phyloP scores from a whole-genome alignment of 2,888 invertebrate genomes.

The Agrilus biguttatus region DNA sequence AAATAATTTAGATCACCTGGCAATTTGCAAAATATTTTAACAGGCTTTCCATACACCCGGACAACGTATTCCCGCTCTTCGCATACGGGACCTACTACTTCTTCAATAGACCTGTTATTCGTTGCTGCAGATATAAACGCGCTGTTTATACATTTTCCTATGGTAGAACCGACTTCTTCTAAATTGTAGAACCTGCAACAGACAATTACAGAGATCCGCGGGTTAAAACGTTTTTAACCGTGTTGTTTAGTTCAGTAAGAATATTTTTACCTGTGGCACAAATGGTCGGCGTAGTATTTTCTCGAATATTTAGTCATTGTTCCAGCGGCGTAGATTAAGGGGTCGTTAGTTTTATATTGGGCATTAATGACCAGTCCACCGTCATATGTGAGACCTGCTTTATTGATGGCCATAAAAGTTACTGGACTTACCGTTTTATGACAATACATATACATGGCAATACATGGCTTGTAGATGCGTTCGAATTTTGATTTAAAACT shows the following conservation, averaged over 20 bases:
- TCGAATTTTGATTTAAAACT: slow-evolving; percentile 17
- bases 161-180: slow-evolving; percentile 4
- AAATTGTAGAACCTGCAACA: slow-evolving; percentile 4
- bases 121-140: too few relatives aligned
- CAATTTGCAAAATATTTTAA: slow-evolving; percentile 27
- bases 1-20: slow-evolving; percentile 42
- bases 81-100: not conserved
- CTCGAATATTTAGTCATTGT: slow-evolving; percentile 41
- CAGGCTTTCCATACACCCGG: slow-evolving; percentile 10
- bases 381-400: slow-evolving; percentile 36
- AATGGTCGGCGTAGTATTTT: slow-evolving; percentile 32
- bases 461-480: slow-evolving; percentile 16
- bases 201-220: too few relatives aligned
- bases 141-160: slow-evolving; percentile 1
- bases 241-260: slow-evolving; percentile 24
- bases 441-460: slow-evolving; percentile 22
- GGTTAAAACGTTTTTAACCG: too few relatives aligned
- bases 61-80: not conserved
- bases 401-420: slow-evolving; percentile 35
- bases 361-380: slow-evolving; percentile 42
- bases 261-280: slow-evolving; percentile 27
- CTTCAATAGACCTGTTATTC: not conserved
- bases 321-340: slow-evolving; percentile 43
- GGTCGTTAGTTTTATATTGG: slow-evolving; percentile 43
- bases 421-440: slow-evolving; percentile 18